Evolutionary conservation across 2,113 vertebrate species (phyloP).

Genomic region (Xenus cinereus): DNA sequence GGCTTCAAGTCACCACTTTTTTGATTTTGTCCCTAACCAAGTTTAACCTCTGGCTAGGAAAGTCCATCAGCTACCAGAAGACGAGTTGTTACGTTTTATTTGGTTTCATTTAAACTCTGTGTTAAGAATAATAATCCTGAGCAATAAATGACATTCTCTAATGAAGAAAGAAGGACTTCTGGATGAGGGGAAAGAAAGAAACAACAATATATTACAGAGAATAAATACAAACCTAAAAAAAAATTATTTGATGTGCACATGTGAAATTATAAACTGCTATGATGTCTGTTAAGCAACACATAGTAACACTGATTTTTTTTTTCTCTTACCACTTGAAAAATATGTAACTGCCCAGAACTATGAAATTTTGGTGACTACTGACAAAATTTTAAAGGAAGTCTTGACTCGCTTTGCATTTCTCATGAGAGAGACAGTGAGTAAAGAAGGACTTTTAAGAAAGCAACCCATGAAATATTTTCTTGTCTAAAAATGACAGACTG

Average conservation of each 20-base stretch:
- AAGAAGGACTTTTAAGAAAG: not conserved
- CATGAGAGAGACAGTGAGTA: not conserved
- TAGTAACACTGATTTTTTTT: not conserved
- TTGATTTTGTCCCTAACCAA: not conserved
- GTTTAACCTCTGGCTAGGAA: not conserved
- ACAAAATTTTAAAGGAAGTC: not conserved
- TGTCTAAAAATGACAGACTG: not conserved
- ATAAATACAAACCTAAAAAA: not conserved
- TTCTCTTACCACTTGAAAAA: not conserved
- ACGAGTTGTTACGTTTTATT: not conserved
- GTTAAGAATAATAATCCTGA: not conserved
- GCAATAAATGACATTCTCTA: not conserved
- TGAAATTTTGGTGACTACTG: not conserved
- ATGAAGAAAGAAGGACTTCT: not conserved
- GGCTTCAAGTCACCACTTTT: slow-evolving; percentile 31
- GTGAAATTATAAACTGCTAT: not conserved
- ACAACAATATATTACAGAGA: not conserved
- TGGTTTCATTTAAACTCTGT: not conserved
- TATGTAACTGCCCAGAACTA: not conserved
- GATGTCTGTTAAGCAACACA: not conserved
- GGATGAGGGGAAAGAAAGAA: not conserved
- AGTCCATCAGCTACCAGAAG: not conserved
- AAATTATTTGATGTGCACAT: not conserved
- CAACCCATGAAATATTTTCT: not conserved
- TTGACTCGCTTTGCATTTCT: not conserved